phyloP scores from a whole-genome alignment of 1,140 invertebrate species.

The Solen grandis region DNA sequence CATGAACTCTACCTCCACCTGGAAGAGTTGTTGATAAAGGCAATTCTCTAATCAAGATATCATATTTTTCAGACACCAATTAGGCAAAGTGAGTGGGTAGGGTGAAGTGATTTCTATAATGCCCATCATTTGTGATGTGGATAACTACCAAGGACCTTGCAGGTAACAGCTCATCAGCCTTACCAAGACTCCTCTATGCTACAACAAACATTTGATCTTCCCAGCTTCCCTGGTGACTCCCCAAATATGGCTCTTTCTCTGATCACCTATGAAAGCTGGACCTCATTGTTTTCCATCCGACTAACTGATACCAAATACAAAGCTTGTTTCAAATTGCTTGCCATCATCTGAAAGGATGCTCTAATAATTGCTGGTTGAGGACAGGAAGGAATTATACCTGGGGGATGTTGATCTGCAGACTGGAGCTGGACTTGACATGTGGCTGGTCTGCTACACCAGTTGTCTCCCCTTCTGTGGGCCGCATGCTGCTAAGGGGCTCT shows the following conservation, averaged over 20 bases:
- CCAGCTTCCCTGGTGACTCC: too few relatives aligned
- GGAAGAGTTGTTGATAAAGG: background rate
- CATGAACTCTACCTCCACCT: constrained; percentile 20
- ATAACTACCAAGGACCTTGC: background rate
- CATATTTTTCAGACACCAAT: background rate
- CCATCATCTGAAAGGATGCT: too few relatives aligned
- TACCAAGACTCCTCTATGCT: too few relatives aligned
- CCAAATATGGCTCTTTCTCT: too few relatives aligned
- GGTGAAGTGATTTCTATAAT: background rate
- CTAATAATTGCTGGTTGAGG: too few relatives aligned
- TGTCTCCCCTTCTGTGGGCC: background rate
- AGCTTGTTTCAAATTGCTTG: too few relatives aligned
- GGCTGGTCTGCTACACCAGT: background rate
- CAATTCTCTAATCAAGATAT: background rate
- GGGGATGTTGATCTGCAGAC: constrained; percentile 44
- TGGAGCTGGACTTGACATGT: constrained; percentile 14
- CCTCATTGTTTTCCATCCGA: too few relatives aligned
- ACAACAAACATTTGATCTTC: too few relatives aligned
- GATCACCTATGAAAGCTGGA: too few relatives aligned
- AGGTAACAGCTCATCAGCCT: background rate
- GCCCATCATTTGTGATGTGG: background rate
- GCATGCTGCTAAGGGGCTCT: constrained; percentile 14
- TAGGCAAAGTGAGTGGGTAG: background rate
- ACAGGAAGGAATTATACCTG: too few relatives aligned
- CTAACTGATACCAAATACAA: too few relatives aligned